phyloP scores from a whole-genome alignment of 1,140 invertebrate genomes.

The Lutraria rhynchaena region DNA sequence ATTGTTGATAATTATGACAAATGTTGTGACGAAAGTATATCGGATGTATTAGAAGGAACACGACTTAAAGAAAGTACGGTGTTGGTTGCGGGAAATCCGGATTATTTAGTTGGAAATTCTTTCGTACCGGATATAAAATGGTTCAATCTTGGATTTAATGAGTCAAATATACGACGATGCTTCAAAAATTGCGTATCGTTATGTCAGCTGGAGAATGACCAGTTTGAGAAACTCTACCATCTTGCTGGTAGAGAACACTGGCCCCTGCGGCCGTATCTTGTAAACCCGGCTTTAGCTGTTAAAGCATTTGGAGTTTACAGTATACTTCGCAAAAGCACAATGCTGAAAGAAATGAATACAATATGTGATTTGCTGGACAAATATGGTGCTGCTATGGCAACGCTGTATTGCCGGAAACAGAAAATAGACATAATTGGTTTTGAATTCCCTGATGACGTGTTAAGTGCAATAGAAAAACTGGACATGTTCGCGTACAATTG shows the following conservation, averaged over 20 bases:
- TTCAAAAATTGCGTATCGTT: slow-evolving; percentile 66
- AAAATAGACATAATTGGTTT: slow-evolving; percentile 63
- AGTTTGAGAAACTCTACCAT: slow-evolving; percentile 66
- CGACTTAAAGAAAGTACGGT: slow-evolving; percentile 64
- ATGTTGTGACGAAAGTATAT: slow-evolving; percentile 57
- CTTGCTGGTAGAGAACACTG: slow-evolving; percentile 59
- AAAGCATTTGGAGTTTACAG: slow-evolving; percentile 57
- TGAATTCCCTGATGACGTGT: slow-evolving; percentile 63
- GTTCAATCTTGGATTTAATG: slow-evolving; percentile 69
- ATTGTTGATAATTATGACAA: slow-evolving; percentile 73
- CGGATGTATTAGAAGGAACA: slow-evolving; percentile 61
- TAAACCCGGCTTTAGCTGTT: slow-evolving; percentile 61
- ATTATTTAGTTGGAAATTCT: slow-evolving; percentile 39
- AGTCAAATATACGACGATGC: slow-evolving; percentile 61
- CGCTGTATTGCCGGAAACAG: slow-evolving; percentile 62
- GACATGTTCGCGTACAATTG: slow-evolving; percentile 59
- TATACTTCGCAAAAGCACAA: slow-evolving; percentile 47
- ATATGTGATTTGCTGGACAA: slow-evolving; percentile 57
- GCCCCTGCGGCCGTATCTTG: slow-evolving; percentile 57
- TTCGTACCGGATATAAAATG: slow-evolving; percentile 67
- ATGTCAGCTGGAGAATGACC: slow-evolving; percentile 64
- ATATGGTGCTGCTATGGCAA: slow-evolving; percentile 63
- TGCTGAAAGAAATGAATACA: slow-evolving; percentile 53
- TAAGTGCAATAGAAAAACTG: slow-evolving; percentile 60
- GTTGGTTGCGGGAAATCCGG: slow-evolving; percentile 63